Base-by-base conservation (phyloP, 2,797 vertebrate genomes). In the Enteromius afrohamiltoni region DNA sequence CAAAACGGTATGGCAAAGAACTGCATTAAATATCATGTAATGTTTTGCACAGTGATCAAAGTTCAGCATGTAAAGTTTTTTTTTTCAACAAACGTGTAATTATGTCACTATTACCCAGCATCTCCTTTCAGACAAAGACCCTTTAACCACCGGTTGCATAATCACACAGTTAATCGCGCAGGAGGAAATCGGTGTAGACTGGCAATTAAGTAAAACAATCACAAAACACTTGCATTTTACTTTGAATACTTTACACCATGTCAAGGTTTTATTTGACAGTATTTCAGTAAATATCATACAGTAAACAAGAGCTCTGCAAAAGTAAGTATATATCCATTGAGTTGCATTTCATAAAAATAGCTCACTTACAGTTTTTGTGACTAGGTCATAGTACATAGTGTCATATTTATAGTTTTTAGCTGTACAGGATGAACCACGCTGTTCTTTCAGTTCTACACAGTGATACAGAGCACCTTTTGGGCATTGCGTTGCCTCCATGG, bases 311-410 rank as follows among this genome's bases (percentile, higher is more conserved):
- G 97, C 97, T 97, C 94, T 98, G 97, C 96, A 98, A 99, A 99
- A 99, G 97, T 98, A 98, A 96, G 97, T 98, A 98, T 83, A 83
- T 98, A 98, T 97, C 96, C 96, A 95, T 97, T 96, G 95, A 96
- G 97, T 96, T 97, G 96, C 95, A 95, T 97, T 97, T 98, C 96
- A 98, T 98, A 98, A 99, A 99, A 99, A 99, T 99, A 97, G 96
- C 95, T 98, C 97, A 96, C 96, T 96, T 97, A 95, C 95, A 97
- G 96, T 97, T 96, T 97, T 96, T 97, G 96, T 97, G 97, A 97
- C 96, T 97, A 96, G 96, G 29, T 96, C 95, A 97, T 96, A 97
- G 96, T 96, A 97, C 96, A 97, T 96, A 92, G 93, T 96, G 96
- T 97, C 96, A 94, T 97, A 96, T 97, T 97, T 96, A 96, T 96